Conservation (phyloP, 92 coral and sea anemone species). For the Ricordea florida region DNA sequence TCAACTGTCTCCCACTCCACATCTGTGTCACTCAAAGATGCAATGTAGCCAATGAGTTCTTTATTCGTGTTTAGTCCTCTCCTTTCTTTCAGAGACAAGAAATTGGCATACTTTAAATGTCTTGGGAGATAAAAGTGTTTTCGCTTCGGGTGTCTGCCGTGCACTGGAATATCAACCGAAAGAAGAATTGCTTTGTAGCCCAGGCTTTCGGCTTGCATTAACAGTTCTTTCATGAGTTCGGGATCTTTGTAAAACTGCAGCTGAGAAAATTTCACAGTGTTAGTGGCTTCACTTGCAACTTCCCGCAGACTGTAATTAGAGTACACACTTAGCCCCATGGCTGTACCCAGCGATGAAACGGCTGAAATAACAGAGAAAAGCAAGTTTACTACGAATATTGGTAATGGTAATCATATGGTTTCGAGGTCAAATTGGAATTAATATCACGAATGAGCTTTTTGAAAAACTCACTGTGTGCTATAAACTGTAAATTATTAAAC, state of each 20-base stretch:
- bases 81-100: neutral
- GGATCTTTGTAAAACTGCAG: neutral
- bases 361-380: neutral
- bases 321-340: slow-evolving; percentile 33
- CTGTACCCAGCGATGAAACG: slow-evolving; percentile 7
- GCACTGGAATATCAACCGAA: slow-evolving; percentile 25
- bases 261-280: slow-evolving; percentile 31
- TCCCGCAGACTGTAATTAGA: slow-evolving; percentile 32
- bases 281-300: slow-evolving; percentile 18
- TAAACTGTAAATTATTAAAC: neutral
- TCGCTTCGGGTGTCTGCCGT: too few relatives aligned
- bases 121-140: slow-evolving; percentile 23
- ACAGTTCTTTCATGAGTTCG: neutral
- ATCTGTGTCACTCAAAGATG: neutral
- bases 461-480: neutral
- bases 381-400: neutral
- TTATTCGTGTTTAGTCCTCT: neutral
- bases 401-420: neutral
- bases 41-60: neutral
- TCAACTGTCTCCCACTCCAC: slow-evolving; percentile 20
- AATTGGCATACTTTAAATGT: slow-evolving; percentile 32
- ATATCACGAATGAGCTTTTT: neutral
- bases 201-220: slow-evolving; percentile 26
- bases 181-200: slow-evolving; percentile 52
- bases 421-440: neutral